Base-by-base conservation (phyloP, 2,797 vertebrate species). In the Chloroceryle inda region DNA sequence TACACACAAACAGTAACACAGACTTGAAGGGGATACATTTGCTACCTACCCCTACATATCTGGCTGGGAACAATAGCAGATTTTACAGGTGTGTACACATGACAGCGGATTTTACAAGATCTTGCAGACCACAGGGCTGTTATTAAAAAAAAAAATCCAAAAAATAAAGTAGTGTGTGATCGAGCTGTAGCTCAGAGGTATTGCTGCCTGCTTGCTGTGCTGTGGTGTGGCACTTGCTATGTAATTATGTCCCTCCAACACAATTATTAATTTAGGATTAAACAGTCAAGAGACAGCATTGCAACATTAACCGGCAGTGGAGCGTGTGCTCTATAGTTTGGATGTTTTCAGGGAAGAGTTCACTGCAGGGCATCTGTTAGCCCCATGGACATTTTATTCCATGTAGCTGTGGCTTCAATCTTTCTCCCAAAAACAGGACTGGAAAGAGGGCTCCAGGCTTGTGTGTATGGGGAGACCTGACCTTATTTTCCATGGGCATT, bases 201-300 rank as follows among this genome's bases (percentile, higher is more conserved):
- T 62, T 2, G 3, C 33, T 1, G 3, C n/a, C 33, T 50, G 45
- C 52, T 89, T 2, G 0, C 71, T 85, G 23, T 71, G 74, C 13
- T 9, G 49, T 68, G 47, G n/a, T n/a, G 67, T 73, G 74, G 63
- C 52, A 24, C 49, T 92, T 79, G 53, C 33, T 42, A 0, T 74
- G 52, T 20, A 49, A 92, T 96, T 89, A 71, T 82, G 59, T 89
- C 14, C 2, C 78, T 89, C 53, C 58, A 61, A 50, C 52, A 75
- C 78, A 92, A 80, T 89, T 88, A 92, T 80, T 93, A 92, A 92
- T 2, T 38, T 72, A 55, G 56, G 87, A 95, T 94, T 92, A 94
- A 91, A 78, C 62, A 91, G 49, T 2, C 2, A 27, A 94, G 62
- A 87, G 64, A 21, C 58, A 55, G 56, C 58, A 47, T 40, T 8